Evolutionary conservation across 2,888 invertebrate genomes (phyloP), one percentile per base, ranked within the genome.

Genomic region (Stramonita haemastoma): DNA sequence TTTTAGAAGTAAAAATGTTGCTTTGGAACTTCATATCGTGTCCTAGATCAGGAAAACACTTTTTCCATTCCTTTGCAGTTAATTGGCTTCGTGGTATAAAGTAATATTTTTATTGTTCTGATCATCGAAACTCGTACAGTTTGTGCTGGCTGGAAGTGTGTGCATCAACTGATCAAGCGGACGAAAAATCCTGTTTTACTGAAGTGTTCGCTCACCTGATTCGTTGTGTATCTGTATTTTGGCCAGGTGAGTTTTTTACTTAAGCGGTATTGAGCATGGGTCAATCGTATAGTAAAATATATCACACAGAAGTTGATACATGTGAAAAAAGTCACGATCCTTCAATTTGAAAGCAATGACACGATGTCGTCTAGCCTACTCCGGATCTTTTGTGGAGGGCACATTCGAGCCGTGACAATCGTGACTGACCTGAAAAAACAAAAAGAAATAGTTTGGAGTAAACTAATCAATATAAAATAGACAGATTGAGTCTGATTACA

Each of bases 1-100:
- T 66, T 85, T 89, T 73, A 34, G 46, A 70, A 66, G 70, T 46
- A 57, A 89, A 89, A 84, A 89, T 89, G 89, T 84, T 66, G 60
- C 70, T 34, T 70, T 66, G 84, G 85, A 85, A 85, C 60, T 32
- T 22, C 22, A 8, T 22, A 4, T 60, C 15, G 22, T 86, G 86
- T 86, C 57, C 13, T 86, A 86, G 34, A 32, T 19, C 26, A 11
- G 8, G 32, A 36, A 5, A 88, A 36, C 15, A 81, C 56, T 36
- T n/a, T 19, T 83, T 88, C 11, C 26, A 66, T 11, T 34, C 57
- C n/a, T 88, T 84, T 56, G 1, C n/a, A n/a, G 29, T 57, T 88
- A 0, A 87, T 87, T 79, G 15, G 46, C 57, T 60, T n/a, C 32
- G 60, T 79, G 46, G 11, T 19, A 32, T 57, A 11, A 87, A 32